These are phyloP conservation scores for Malurus cyaneus DNA, from an alignment of 2,113 vertebrate genomes.

Conservation along the genomic window DNA sequence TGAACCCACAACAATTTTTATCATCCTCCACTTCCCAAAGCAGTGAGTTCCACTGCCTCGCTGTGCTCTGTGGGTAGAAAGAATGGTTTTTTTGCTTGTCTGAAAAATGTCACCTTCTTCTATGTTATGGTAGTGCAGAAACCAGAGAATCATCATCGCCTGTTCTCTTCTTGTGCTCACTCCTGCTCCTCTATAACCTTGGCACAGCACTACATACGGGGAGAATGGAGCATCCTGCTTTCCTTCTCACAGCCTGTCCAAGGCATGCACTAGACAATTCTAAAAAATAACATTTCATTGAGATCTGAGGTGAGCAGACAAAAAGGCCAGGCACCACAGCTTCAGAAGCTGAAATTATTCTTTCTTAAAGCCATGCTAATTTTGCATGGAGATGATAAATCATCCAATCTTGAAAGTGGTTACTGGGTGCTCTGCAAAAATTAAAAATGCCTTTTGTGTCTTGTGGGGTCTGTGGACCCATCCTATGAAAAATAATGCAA, in stretches of 20 bases:
- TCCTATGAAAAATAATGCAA: neutral
- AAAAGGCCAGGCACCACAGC: neutral
- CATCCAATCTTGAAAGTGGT: neutral
- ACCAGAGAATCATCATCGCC: neutral
- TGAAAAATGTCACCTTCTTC: neutral
- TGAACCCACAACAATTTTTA: neutral
- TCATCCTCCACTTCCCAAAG: neutral
- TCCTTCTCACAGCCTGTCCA: neutral
- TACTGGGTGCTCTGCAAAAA: neutral
- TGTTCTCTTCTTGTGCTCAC: neutral
- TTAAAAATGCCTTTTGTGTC: neutral
- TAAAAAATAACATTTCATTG: neutral
- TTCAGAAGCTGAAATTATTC: constrained; percentile 7
- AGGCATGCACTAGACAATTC: neutral
- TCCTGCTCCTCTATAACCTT: neutral
- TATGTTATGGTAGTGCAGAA: neutral
- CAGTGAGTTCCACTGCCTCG: neutral
- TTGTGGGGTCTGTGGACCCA: neutral
- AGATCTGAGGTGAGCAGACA: neutral
- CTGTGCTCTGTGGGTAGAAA: neutral
- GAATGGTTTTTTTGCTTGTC: neutral
- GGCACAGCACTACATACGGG: neutral
- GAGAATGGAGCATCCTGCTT: neutral
- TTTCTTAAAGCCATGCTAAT: neutral
- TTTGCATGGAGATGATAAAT: neutral